Percentiles rank a stretch among this genome's conserved stretches.
Evolutionary conservation across 2,113 vertebrate genomes (phyloP).

Genomic region (Pagrus major): DNA sequence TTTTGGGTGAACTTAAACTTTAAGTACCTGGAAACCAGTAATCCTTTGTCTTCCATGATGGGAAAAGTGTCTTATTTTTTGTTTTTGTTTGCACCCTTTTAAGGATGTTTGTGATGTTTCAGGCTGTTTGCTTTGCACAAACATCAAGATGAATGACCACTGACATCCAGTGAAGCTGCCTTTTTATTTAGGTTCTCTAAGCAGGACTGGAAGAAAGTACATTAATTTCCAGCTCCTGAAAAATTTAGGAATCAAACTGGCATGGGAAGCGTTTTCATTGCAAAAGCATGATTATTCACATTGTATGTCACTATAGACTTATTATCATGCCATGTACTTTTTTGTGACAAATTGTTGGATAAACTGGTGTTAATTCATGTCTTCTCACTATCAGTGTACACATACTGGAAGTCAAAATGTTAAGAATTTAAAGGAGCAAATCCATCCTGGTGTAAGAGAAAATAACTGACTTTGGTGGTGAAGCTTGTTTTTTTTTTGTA

Average conservation of each 20-base stretch:
- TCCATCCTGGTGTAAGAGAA: background rate
- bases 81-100: constrained; percentile 2
- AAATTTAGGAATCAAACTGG: background rate
- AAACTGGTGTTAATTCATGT: constrained; percentile 23
- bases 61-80: constrained; percentile 1
- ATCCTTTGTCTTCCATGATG: constrained; percentile 77
- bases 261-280: background rate
- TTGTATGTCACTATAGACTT: background rate
- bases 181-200: constrained; percentile 1
- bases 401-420: background rate
- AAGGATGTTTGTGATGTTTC: background rate
- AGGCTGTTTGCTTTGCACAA: constrained; percentile 23
- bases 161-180: constrained; percentile 32
- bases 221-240: background rate
- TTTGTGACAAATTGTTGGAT: background rate
- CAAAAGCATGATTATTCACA: constrained; percentile 1
- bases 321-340: background rate
- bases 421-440: constrained; percentile 37
- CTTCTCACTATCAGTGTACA: background rate
- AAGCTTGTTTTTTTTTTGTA: background rate
- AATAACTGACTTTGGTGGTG: no score
- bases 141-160: background rate
- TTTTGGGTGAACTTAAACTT: no score
- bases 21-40: constrained; percentile 89
- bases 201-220: background rate